Conservation (phyloP, 2,113 vertebrate species). For the Hucho hucho region DNA sequence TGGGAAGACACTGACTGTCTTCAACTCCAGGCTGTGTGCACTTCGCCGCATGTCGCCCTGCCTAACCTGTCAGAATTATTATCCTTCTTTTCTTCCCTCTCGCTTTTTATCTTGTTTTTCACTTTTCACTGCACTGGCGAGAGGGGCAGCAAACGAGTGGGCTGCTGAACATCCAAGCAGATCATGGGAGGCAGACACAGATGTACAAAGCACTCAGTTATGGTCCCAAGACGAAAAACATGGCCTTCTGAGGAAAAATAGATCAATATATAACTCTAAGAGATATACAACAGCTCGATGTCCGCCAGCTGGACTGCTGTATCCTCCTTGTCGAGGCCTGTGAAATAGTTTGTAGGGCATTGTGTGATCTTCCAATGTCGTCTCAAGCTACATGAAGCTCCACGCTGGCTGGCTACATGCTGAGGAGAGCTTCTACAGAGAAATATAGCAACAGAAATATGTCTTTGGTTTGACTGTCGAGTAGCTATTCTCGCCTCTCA, state of each 20-base stretch:
- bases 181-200: constrained; percentile 1
- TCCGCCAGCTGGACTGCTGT: not conserved
- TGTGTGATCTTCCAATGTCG: constrained; percentile 2
- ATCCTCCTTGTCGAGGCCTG: not conserved
- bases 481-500: no score
- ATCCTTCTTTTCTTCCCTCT: not conserved
- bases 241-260: not conserved
- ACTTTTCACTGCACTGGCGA: not conserved
- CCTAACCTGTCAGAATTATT: constrained; percentile 43
- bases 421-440: no score
- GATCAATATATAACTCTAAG: constrained; percentile 16
- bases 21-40: no score
- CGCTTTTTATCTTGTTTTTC: not conserved
- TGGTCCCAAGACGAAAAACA: not conserved
- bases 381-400: no score
- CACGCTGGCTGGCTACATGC: no score
- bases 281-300: not conserved
- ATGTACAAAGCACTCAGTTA: not conserved
- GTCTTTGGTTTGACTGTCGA: no score
- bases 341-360: constrained; percentile 21
- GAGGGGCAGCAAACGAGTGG: not conserved
- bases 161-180: constrained; percentile 2
- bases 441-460: no score
- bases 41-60: not conserved
- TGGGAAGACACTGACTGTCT: no score